A percentile compares a stretch with the other conserved stretches of the same genome.
Conservation (phyloP, 2,888 invertebrate genomes). For the Drosophila eohydei region DNA sequence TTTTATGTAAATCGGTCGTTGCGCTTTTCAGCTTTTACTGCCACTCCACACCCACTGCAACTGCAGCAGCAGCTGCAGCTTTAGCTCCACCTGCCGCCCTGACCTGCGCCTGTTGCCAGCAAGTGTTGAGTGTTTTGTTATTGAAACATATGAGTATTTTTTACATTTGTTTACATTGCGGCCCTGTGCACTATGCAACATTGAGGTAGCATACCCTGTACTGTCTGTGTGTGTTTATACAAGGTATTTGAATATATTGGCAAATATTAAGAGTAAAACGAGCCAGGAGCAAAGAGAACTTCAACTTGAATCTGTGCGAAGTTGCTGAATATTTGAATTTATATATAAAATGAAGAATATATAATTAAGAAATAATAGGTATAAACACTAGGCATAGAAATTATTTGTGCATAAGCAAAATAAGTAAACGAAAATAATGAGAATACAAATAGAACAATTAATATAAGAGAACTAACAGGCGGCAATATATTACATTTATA, state of each 20-base stretch:
- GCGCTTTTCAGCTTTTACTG: slow-evolving; percentile 58
- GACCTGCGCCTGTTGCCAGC: slow-evolving; percentile 19
- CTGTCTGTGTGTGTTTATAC: background rate
- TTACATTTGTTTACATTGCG: slow-evolving; percentile 52
- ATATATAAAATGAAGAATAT: too few species aligned
- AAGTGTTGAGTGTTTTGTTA: slow-evolving; percentile 80
- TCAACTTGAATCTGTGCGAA: too few species aligned
- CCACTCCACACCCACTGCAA: slow-evolving; percentile 6
- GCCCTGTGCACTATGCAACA: slow-evolving; percentile 20
- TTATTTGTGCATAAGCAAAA: too few species aligned
- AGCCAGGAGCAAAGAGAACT: background rate
- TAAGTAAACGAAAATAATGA: too few species aligned
- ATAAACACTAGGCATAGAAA: too few species aligned
- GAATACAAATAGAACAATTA: too few species aligned
- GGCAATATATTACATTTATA: too few species aligned
- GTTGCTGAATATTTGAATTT: background rate
- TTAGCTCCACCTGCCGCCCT: background rate
- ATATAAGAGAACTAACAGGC: too few species aligned
- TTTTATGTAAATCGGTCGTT: slow-evolving; percentile 75
- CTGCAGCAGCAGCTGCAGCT: background rate
- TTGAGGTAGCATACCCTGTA: slow-evolving; percentile 33
- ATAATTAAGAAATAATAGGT: too few species aligned
- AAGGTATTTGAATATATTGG: background rate
- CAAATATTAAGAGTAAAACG: background rate
- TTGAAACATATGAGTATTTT: slow-evolving; percentile 75